These are phyloP conservation scores for Hecatera dysodea DNA, from an alignment of 2,888 invertebrate species.

Conservation along the genomic window DNA sequence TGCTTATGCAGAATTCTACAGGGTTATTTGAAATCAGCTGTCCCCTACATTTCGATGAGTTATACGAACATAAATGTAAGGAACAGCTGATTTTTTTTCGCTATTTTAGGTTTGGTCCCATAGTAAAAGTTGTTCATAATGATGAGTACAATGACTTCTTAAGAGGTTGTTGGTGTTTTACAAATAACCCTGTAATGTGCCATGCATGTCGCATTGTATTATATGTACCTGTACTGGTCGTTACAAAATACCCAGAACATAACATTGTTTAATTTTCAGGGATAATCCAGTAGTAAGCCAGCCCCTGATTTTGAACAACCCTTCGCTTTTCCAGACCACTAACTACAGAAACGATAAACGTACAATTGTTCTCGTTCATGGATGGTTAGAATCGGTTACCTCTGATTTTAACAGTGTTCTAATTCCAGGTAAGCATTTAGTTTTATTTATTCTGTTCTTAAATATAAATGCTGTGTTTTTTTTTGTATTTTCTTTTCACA, in stretches of 20 bases:
- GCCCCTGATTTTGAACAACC: conserved; percentile 73
- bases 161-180: no score
- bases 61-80: no score
- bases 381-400: conserved; percentile 72
- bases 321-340: conserved; percentile 65
- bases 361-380: conserved; percentile 78
- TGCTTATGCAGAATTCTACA: neutral
- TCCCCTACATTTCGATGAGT: no score
- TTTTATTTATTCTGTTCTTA: no score
- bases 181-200: no score
- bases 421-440: conserved; percentile 72
- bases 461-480: no score
- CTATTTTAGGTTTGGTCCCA: no score
- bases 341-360: conserved; percentile 73
- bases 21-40: no score
- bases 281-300: conserved; percentile 77
- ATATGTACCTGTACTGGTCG: neutral
- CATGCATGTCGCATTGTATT: neutral
- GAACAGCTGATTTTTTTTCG: no score
- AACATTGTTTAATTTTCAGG: conserved; percentile 62
- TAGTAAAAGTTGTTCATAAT: no score
- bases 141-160: no score
- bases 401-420: conserved; percentile 75
- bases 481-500: neutral
- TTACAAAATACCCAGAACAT: neutral